Evolutionary conservation across 2,888 invertebrate species (phyloP).

Genomic region (Onchidella celtica): DNA sequence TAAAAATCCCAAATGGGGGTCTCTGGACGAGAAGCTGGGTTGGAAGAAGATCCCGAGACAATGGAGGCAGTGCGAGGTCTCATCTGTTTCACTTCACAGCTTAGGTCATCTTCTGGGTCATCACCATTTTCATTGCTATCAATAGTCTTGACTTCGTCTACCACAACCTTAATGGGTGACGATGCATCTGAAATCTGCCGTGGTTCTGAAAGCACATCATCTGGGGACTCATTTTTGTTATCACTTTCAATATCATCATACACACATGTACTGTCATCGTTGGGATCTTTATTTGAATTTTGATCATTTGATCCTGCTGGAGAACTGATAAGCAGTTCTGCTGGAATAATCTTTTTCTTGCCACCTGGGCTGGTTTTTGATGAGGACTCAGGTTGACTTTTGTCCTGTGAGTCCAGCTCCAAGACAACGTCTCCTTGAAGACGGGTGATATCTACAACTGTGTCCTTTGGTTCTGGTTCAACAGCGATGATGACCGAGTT

Average conservation of each 20-base stretch:
- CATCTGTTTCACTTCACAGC: not conserved
- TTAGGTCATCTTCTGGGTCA: not conserved
- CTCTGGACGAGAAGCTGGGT: conserved; percentile 62
- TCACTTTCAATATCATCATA: conserved; percentile 33
- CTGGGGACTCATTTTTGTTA: not conserved
- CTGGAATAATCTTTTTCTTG: conserved; percentile 44
- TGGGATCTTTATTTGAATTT: not conserved
- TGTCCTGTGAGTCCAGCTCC: not conserved
- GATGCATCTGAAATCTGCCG: too few relatives aligned
- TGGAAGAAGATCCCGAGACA: conserved; percentile 34
- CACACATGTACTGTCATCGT: conserved; percentile 1
- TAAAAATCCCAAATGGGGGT: conserved; percentile 73
- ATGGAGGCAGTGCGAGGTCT: not conserved
- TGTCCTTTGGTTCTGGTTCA: not conserved
- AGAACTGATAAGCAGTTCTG: not conserved
- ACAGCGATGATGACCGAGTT: not conserved
- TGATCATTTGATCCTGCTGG: not conserved
- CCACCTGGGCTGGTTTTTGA: not conserved
- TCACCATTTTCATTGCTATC: not conserved
- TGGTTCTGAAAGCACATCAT: not conserved
- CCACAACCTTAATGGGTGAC: too few relatives aligned
- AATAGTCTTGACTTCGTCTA: not conserved
- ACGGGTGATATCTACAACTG: not conserved
- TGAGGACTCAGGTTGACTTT: not conserved
- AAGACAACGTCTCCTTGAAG: not conserved